Conservation (phyloP, 1,140 invertebrate genomes). For the Drosophila repletoides region DNA sequence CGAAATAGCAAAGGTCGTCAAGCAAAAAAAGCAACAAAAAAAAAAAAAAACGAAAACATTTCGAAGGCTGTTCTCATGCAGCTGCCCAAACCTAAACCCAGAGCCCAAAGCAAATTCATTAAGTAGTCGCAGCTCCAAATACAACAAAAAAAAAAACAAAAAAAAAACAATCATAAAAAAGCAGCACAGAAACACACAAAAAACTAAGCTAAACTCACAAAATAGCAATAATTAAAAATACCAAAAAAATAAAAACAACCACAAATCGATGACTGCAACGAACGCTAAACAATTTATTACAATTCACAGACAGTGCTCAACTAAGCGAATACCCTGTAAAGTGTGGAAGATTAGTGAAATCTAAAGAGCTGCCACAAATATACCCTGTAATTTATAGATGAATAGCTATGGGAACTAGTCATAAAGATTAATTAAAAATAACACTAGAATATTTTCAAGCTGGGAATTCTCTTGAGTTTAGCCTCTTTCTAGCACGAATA, state of each 20-base stretch:
- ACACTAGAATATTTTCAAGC: too few species aligned
- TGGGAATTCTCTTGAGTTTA: too few species aligned
- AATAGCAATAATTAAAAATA: slow-evolving; percentile 66
- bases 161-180: slow-evolving; percentile 44
- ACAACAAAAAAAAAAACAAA: slow-evolving; percentile 45
- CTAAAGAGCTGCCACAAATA: too few species aligned
- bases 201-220: slow-evolving; percentile 55
- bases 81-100: slow-evolving; percentile 54
- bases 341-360: too few species aligned
- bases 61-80: slow-evolving; percentile 78
- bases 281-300: slow-evolving; percentile 59
- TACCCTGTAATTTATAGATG: too few species aligned
- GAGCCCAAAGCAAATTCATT: slow-evolving; percentile 49
- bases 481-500: too few species aligned
- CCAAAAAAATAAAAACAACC: slow-evolving; percentile 38
- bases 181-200: slow-evolving; percentile 36
- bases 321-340: not conserved
- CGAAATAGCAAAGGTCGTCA: slow-evolving; percentile 70
- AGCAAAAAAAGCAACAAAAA: slow-evolving; percentile 36
- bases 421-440: too few species aligned
- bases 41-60: slow-evolving; percentile 28
- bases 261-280: slow-evolving; percentile 65
- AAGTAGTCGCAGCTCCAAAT: slow-evolving; percentile 20
- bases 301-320: slow-evolving; percentile 30
- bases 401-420: too few species aligned